Conservation (phyloP, 2,113 vertebrate species). For the Pelusios castaneus region DNA sequence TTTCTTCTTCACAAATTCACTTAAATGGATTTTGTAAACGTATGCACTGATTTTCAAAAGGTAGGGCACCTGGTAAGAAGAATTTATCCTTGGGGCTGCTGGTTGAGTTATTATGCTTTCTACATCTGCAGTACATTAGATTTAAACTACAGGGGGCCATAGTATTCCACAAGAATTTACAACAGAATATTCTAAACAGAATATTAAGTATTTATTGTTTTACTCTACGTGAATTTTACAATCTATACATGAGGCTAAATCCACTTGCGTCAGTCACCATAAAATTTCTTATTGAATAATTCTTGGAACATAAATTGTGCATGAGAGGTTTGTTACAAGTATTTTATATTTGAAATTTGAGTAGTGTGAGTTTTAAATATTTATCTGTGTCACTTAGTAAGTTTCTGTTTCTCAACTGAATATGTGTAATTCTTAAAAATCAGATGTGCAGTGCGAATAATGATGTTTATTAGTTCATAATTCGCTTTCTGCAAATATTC, state of each 20-base stretch:
- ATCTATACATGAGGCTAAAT: background rate
- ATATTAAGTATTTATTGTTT: background rate
- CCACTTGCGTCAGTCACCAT: background rate
- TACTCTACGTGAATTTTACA: background rate
- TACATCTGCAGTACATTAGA: background rate
- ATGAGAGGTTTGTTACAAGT: background rate
- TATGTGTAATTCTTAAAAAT: background rate
- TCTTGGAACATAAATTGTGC: background rate
- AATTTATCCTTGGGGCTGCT: background rate
- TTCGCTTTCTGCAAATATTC: conserved; percentile 29
- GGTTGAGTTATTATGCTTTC: background rate
- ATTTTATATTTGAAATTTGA: background rate
- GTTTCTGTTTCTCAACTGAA: background rate
- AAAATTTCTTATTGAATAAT: background rate
- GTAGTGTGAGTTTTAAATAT: conserved; percentile 8
- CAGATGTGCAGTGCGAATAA: background rate
- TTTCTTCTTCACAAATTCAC: background rate
- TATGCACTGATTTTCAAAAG: background rate
- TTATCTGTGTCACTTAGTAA: background rate
- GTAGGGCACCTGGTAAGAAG: background rate
- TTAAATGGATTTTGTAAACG: background rate
- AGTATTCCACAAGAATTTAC: background rate
- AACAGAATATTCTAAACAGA: background rate
- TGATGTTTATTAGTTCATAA: background rate
- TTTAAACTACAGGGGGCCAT: background rate